Conservation (phyloP, 2,888 invertebrate genomes). For the Anorthoa munda region DNA sequence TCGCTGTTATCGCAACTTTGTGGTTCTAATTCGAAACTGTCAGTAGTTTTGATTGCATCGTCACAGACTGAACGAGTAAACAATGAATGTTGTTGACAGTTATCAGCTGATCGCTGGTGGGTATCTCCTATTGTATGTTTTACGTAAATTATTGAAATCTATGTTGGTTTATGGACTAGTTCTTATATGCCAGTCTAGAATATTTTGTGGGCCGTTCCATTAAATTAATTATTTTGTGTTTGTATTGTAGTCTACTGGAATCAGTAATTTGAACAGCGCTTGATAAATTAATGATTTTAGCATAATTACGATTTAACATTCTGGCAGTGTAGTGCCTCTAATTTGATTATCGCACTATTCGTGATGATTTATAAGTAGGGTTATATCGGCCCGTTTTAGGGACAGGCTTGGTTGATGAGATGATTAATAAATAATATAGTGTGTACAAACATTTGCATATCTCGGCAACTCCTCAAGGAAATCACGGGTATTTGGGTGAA, state of each 20-base stretch:
- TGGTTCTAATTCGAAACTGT: conserved; percentile 62
- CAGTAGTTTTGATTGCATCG: conserved; percentile 65
- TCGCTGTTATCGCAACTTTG: conserved; percentile 63
- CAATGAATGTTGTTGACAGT: conserved; percentile 67
- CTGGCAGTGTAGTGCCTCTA: conserved; percentile 30
- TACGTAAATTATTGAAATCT: conserved; percentile 11
- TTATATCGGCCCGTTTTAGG: conserved; percentile 17
- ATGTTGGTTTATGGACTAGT: neutral
- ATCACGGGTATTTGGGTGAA: conserved; percentile 43
- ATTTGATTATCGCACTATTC: conserved; percentile 37
- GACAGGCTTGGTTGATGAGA: conserved; percentile 14
- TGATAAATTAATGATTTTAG: conserved; percentile 37
- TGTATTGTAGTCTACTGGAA: conserved; percentile 17
- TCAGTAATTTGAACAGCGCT: conserved; percentile 18
- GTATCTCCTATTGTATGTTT: conserved; percentile 50
- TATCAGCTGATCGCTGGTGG: conserved; percentile 70
- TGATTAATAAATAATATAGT: conserved; percentile 55
- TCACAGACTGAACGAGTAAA: conserved; percentile 56
- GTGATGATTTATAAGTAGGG: conserved; percentile 42
- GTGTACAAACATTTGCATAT: conserved; percentile 52
- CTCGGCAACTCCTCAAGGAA: conserved; percentile 52
- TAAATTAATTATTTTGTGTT: conserved; percentile 23
- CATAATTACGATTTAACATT: conserved; percentile 44
- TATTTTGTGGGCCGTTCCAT: conserved; percentile 1
- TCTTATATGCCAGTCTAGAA: conserved; percentile 1